Evolutionary conservation across 2,113 vertebrate genomes (phyloP), one percentile per base, ranked within the genome.

Genomic region (Myanophis thanlyinensis): DNA sequence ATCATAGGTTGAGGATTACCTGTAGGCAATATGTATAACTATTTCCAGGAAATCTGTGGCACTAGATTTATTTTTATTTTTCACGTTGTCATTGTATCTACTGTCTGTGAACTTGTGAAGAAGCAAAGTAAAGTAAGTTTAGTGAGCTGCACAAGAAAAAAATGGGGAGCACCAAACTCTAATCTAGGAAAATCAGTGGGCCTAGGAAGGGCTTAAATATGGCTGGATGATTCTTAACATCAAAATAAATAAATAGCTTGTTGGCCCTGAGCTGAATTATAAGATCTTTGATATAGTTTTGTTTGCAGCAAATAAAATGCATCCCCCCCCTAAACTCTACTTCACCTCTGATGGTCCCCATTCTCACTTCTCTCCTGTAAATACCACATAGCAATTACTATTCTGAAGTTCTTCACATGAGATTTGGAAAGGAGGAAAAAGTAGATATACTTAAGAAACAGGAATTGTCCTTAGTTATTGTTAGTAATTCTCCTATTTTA

Each of bases 311-410:
- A 35, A 88, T 51, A 88, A 23, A 44, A 54, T 15, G 4, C 46
- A n/a, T 44, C 85, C 87, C 86, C 87, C 20, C 6, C n/a, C 87
- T 89, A 84, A 91, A 89, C 40, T 59, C 62, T 93, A 67, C 67
- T 85, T 89, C n/a, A 59, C 86, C 86, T 91, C 27, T n/a, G 48
- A 35, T 52, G 67, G 1, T 40, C 49, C 89, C 89, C 25, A 2
- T 30, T 51, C 86, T 56, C 87, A 35, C 13, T 91, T 85, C 46
- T 91, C 90, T 44, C 56, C 87, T 85, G 87, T 89, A 91, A 93
- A 93, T 90, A 89, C 23, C 52, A 62, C 46, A 85, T 44, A 5
- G 52, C 89, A 92, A 85, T 93, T 93, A 93, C 25, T 59, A 25
- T 89, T 93, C 44, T 84, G 49, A 88, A 59, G 93, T 93, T 91